Evolutionary conservation across 2,888 invertebrate genomes (phyloP), one percentile per base, ranked within the genome.

Genomic region (Metacarcinus magister): DNA sequence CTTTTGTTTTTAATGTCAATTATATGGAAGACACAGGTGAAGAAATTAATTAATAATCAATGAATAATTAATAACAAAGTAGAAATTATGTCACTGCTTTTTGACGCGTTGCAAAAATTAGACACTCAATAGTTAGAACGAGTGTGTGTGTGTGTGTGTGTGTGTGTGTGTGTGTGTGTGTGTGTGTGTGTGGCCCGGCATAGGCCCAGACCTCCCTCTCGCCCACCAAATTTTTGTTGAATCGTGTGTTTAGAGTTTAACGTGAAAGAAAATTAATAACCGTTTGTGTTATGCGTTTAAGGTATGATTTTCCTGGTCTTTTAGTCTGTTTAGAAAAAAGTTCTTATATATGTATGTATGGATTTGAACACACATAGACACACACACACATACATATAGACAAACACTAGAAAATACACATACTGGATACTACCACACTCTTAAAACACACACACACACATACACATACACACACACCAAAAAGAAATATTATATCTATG

Each of bases 301-400:
- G 44, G 46, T 44, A 75, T 82, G 75, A 94, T 82, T 75, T 94
- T 82, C n/a, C 43, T 32, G 82, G n/a, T 75, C 43, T 32, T 43
- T 19, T 93, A 82, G 39, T 87, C 16, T 87, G 32, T 93, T 28
- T 46, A 94, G 39, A 39, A 93, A 7, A 23, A 67, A 67, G 39
- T 39, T 43, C 46, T 32, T 44, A 94, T 93, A 93, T 93, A 93
- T 60, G 54, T 93, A 93, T 93, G 54, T 93, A 75, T 93, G 67
- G 28, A 75, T 93, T 43, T 93, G 67, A 67, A 43, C 28, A 39
- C 43, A 75, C 43, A 93, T 23, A 93, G 19, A 60, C 48, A 75
- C 60, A 93, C 60, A 93, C 60, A 93, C 43, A 93, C 43, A 93
- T 43, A 93, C 43, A 67, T 32, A 93, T 39, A 93, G 23, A 93